Percentiles rank a stretch among this genome's conserved stretches.
phyloP scores from a whole-genome alignment of 2,113 vertebrate genomes.

The Odocoileus virginianus region DNA sequence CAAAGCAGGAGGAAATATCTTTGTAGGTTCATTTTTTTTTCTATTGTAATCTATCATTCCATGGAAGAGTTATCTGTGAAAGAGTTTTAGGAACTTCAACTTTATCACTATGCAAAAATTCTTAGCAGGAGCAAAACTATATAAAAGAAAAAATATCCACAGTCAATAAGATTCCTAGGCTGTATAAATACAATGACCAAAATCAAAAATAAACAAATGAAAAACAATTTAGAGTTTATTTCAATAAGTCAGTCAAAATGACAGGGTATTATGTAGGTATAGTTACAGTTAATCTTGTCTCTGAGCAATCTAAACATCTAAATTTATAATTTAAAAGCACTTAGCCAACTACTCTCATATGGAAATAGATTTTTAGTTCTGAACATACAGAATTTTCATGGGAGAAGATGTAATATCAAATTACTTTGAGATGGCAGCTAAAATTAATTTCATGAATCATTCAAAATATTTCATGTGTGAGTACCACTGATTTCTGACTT shows the following conservation, averaged over 20 bases:
- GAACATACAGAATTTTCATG: neutral
- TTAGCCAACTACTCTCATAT: neutral
- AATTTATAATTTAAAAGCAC: neutral
- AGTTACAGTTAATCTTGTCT: neutral
- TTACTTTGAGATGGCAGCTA: neutral
- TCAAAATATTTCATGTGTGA: neutral
- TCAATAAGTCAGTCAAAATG: neutral
- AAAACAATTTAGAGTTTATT: neutral
- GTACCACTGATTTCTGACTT: neutral
- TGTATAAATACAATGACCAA: neutral
- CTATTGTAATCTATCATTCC: neutral
- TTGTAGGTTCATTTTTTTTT: neutral
- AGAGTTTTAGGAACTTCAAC: neutral
- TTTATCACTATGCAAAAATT: neutral
- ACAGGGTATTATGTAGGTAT: neutral
- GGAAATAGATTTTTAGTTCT: slow-evolving; percentile 13
- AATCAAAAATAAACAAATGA: neutral
- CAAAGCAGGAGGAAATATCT: neutral
- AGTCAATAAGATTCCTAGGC: neutral
- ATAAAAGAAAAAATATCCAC: neutral
- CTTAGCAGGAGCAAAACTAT: neutral
- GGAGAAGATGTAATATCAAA: neutral
- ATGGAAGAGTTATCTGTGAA: neutral
- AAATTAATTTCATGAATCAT: neutral
- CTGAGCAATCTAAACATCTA: neutral